Percentiles rank a stretch among this genome's conserved stretches.
phyloP scores from a whole-genome alignment of 2,113 vertebrate genomes.

The Chaetodon trifascialis region DNA sequence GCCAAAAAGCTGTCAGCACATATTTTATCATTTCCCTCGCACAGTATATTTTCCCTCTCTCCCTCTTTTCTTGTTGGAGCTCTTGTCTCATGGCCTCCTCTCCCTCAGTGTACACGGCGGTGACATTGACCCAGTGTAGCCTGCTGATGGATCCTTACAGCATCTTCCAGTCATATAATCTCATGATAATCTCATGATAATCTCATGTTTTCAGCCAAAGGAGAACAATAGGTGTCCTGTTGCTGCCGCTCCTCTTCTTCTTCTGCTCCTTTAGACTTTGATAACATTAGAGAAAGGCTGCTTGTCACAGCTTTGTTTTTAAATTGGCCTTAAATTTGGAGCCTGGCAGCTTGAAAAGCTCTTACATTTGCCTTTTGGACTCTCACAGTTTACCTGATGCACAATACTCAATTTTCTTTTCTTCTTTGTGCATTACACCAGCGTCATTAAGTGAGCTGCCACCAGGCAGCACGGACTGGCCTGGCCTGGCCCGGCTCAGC shows the following conservation, averaged over 20 bases:
- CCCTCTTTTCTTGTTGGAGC: slow-evolving; percentile 37
- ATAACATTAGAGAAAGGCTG: neutral
- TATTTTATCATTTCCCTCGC: slow-evolving; percentile 75
- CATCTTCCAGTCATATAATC: neutral
- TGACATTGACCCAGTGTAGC: slow-evolving; percentile 2
- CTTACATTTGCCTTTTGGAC: slow-evolving; percentile 12
- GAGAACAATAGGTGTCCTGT: neutral
- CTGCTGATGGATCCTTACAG: neutral
- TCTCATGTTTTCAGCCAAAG: neutral
- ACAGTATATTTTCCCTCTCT: slow-evolving; percentile 65
- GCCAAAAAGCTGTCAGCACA: slow-evolving; percentile 82
- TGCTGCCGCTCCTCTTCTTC: neutral
- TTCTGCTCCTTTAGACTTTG: slow-evolving; percentile 4
- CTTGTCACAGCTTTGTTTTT: slow-evolving; percentile 15
- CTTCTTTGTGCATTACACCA: neutral
- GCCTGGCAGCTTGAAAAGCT: slow-evolving; percentile 18
- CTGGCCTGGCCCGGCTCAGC: neutral
- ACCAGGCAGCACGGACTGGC: neutral
- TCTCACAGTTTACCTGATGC: slow-evolving; percentile 9
- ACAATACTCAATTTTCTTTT: slow-evolving; percentile 10
- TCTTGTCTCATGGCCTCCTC: slow-evolving; percentile 36
- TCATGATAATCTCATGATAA: neutral
- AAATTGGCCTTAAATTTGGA: slow-evolving; percentile 1
- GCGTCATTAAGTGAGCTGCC: slow-evolving; percentile 1
- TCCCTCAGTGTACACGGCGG: slow-evolving; percentile 21